Percentiles rank a stretch among this genome's conserved stretches.
Evolutionary conservation across 92 coral and sea anemone species (phyloP).

Genomic region (Heliopora coerulea): DNA sequence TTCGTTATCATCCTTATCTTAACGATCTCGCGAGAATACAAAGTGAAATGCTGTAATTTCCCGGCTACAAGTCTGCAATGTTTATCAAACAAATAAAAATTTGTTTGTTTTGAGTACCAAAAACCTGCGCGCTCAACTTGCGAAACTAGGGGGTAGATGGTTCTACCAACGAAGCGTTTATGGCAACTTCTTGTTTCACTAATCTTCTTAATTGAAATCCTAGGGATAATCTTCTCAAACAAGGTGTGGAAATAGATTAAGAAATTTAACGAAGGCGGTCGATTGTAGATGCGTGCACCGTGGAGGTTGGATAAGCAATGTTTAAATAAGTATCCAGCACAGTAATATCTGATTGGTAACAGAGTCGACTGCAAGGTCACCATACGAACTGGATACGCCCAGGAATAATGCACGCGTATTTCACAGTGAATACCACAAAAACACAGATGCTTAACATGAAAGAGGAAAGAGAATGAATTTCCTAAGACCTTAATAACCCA

Average conservation of each 20-base stretch:
- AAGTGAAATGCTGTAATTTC: background rate
- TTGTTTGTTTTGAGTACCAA: background rate
- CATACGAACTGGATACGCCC: too few species aligned
- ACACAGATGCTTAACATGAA: too few species aligned
- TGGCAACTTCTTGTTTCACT: background rate
- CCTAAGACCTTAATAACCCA: too few species aligned
- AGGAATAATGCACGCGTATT: too few species aligned
- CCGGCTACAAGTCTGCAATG: background rate
- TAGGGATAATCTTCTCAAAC: slow-evolving; percentile 7
- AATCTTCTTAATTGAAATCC: slow-evolving; percentile 14
- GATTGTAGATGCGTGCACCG: background rate
- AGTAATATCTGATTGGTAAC: background rate
- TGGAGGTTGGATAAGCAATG: background rate
- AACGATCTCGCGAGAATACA: slow-evolving; percentile 12
- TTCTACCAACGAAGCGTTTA: background rate
- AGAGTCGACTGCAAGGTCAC: too few species aligned
- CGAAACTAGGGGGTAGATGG: slow-evolving; percentile 21
- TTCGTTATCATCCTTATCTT: background rate
- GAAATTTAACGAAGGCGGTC: slow-evolving; percentile 1
- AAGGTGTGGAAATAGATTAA: background rate
- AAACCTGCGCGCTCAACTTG: slow-evolving; percentile 13
- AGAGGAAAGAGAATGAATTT: too few species aligned
- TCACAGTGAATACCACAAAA: too few species aligned
- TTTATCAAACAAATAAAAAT: slow-evolving; percentile 8
- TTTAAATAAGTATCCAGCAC: too few species aligned